These are phyloP conservation scores for Sylvietta virens DNA, from an alignment of 2,113 vertebrate genomes.

Conservation along the genomic window DNA sequence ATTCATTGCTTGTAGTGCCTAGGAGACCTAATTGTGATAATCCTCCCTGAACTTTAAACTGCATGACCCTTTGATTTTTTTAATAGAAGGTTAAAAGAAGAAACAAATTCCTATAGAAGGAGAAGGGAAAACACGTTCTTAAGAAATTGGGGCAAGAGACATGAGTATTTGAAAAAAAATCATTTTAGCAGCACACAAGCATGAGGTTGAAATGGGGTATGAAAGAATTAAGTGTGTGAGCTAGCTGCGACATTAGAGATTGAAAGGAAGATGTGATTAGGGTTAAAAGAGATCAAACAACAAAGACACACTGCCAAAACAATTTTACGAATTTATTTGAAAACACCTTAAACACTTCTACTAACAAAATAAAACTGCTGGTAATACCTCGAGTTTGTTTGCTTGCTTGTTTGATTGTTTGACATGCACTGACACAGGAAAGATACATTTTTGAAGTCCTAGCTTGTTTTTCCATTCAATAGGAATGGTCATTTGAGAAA, in stretches of 20 bases:
- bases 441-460: neutral
- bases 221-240: conserved; percentile 2
- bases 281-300: conserved; percentile 50
- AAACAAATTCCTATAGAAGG: conserved; percentile 40
- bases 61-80: conserved; percentile 22
- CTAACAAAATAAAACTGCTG: neutral
- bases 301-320: conserved; percentile 51
- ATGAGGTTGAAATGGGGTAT: neutral
- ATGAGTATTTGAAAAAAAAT: neutral
- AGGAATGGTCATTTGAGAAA: neutral
- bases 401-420: neutral
- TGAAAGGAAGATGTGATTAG: conserved; percentile 53
- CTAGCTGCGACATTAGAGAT: conserved; percentile 21
- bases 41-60: conserved; percentile 44
- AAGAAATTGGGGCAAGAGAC: neutral
- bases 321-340: conserved; percentile 20
- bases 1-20: conserved; percentile 41
- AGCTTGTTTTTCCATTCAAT: neutral
- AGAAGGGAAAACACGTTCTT: conserved; percentile 20
- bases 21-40: conserved; percentile 62
- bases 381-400: neutral
- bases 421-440: neutral
- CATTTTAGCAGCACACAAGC: neutral
- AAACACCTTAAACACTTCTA: neutral
- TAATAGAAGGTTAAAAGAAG: conserved; percentile 41